Base-by-base conservation (phyloP, 1,140 invertebrate species). In the Meloidogyne chitwoodi region DNA sequence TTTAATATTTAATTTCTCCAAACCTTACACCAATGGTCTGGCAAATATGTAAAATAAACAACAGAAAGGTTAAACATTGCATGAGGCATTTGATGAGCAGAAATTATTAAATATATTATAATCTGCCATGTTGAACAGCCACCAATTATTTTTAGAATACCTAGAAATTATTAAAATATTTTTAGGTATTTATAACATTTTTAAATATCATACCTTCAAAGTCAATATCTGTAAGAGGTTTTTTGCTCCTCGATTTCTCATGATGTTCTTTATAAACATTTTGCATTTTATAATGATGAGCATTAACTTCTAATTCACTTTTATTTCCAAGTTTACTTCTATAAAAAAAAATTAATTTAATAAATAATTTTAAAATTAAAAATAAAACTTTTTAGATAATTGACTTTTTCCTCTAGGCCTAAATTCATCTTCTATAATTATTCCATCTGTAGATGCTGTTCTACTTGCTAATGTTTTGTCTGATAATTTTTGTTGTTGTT, bases 1-100 rank as follows among this genome's bases (percentile, higher is more conserved):
- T n/a, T n/a, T n/a, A n/a, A n/a, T 22, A 73, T 22, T 22, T 29
- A n/a, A n/a, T 24, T 26, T 24, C 24, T 38, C 29, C 31, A 29
- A 44, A 83, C 81, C 74, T 85, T 82, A 71, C 84, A 85, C 85
- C 85, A 86, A 77, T 86, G 85, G 77, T 86, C 85, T 5, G 85
- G 85, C 64, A 82, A 79, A 73, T 85, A 87, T 26, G 80, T 83
- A 22, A 84, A 79, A 62, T 83, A 83, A 29, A 83, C 79, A 26
- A 81, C 80, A 29, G 81, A 83, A 1, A 81, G 56, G 65, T 81
- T 81, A 73, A 81, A 81, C 80, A 81, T 81, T 16, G 80, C 80
- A 72, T 81, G 80, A 41, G 80, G 80, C 41, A 81, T 67, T 72
- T 82, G 81, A 71, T 82, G 81, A 22, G 81, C 81, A 26, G 75